Evolutionary conservation across 2,888 invertebrate species (phyloP), one percentile per base, ranked within the genome.

Genomic region (Metopia argyrocephala): DNA sequence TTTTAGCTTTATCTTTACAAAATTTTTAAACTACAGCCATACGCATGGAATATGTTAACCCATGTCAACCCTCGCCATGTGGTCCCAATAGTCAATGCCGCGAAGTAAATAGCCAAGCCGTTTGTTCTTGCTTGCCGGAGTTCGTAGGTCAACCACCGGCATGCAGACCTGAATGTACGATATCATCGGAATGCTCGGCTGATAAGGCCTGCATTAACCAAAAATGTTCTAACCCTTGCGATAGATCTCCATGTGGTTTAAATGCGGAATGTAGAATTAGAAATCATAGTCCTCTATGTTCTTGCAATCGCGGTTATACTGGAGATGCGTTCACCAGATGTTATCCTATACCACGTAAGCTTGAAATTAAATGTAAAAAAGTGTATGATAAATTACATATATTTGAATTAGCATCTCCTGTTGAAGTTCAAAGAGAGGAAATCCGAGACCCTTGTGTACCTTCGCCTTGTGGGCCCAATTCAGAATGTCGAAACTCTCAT

Each of bases 151-250:
- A 93, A 85, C 96, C 96, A 20, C 94, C 94, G 76, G 93, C 93
- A 15, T 96, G 95, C 87, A 92, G 95, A 84, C 96, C 95, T 9
- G 95, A 95, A 90, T 96, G 96, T 88, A 93, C 94, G 28, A 92
- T 94, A 31, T 96, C 94, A 85, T 93, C 94, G 0, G 96, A 96
- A 89, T 96, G 96, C 88, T 87, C 94, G 1, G 91, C 92, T 20
- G 93, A 94, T 84, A 93, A 93, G 86, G 94, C 96, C 3, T 96
- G 96, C 86, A 91, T 95, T 12, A 93, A 94, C 86, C 93, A 94
- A 84, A 95, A 95, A 90, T 97, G 97, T 88, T 88, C 91, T 25
- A 93, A 96, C 89, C 96, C 96, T 46, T 96, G 96, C 84, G 93
- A 93, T 38, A 93, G 93, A 66, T 95, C 91, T 91, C 86, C 86